These are phyloP conservation scores for Papilio machaon DNA, from an alignment of 1,140 invertebrate species.

Conservation along the genomic window DNA sequence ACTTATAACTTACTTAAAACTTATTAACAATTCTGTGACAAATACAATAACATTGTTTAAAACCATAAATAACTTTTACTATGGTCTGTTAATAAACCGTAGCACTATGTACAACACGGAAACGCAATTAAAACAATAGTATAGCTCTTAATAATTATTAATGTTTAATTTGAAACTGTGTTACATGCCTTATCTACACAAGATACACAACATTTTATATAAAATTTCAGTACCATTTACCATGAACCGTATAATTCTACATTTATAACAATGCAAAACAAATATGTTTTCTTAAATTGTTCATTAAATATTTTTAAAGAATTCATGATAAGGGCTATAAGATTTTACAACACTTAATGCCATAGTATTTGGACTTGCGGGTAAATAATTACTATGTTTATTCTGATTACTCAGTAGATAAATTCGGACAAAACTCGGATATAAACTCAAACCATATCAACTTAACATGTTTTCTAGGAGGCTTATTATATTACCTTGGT, in stretches of 20 bases:
- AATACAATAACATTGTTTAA: neutral
- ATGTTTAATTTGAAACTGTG: neutral
- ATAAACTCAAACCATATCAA: neutral
- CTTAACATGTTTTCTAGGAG: neutral
- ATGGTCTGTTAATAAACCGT: neutral
- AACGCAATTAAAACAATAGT: neutral
- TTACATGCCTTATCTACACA: conserved; percentile 6
- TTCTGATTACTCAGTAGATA: neutral
- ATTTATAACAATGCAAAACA: conserved; percentile 8
- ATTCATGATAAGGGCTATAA: conserved; percentile 4
- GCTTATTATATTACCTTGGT: too few relatives aligned
- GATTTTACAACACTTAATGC: neutral
- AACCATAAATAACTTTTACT: neutral
- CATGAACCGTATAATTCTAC: neutral
- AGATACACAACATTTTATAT: neutral
- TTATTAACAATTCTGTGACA: too few relatives aligned
- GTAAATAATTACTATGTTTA: neutral
- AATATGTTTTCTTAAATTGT: conserved; percentile 12
- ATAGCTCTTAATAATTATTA: neutral
- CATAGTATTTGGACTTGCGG: neutral
- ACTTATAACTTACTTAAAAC: too few relatives aligned
- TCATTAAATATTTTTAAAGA: neutral
- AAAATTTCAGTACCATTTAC: neutral
- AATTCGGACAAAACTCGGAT: neutral
- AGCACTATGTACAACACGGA: neutral